Base-by-base conservation (phyloP, 1,140 invertebrate species). In the Carcinoscorpius rotundicauda region DNA sequence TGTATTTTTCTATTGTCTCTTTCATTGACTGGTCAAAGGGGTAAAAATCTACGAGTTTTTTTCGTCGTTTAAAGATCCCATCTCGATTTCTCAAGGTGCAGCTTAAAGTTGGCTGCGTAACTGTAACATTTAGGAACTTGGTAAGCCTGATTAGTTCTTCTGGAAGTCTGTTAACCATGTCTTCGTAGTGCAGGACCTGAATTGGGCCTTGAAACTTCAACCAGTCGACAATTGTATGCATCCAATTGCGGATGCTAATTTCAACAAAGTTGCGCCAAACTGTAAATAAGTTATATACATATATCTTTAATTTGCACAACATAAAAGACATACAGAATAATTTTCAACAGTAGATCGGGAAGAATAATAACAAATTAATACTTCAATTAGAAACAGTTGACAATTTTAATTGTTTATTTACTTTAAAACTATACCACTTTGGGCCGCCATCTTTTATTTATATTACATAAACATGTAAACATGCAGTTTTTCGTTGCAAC, bases 181-280 rank as follows among this genome's bases (percentile, higher is more conserved):
- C 77, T 67, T 87, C 85, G 71, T 88, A 89, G 73, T 83, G 82
- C n/a, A 87, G 78, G 11, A 89, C 79, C 69, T 85, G 82, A 50
- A 85, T 76, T 8, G 83, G 82, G 51, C 86, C 85, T 2, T 81
- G 80, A 72, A 87, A 89, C 67, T 84, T 82, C 48, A 87, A 76
- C 87, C 87, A 89, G 68, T 83, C 80, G 3, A 83, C 72, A 72
- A 87, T 85, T 50, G 85, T 82, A 10, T 82, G 76, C 75, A 83
- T 82, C 86, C 86, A 89, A 3, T 78, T 77, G 53, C 76, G 72
- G n/a, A 86, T 75, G 72, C 87, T 86, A n/a, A 81, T 81, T 9
- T 75, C 75, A 5, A 87, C 86, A 76, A 87, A 87, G 57, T 82
- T 80, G 52, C 81, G 78, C 87, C 87, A 89, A 75, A 85, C 87